Percentiles rank a stretch among this genome's conserved stretches.
Evolutionary conservation across 2,113 vertebrate genomes (phyloP).

Genomic region (Aythya baeri): DNA sequence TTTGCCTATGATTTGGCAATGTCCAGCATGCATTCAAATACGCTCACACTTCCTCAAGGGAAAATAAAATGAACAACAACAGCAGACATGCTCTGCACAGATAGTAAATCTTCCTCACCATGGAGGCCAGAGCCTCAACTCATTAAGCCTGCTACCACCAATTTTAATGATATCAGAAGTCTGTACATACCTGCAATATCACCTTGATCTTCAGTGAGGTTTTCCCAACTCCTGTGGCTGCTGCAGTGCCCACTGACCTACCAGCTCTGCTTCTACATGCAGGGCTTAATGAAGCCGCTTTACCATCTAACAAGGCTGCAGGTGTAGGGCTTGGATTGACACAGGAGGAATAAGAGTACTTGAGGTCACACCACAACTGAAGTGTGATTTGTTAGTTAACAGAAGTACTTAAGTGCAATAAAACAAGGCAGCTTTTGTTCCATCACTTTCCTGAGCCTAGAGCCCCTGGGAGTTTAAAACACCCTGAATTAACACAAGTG

Average conservation of each 20-base stretch:
- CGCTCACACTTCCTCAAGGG: neutral
- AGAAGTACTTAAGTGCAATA: too few relatives aligned
- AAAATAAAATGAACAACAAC: neutral
- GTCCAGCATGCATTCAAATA: neutral
- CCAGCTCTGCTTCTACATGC: neutral
- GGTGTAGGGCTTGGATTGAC: neutral
- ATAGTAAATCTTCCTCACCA: neutral
- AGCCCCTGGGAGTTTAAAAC: neutral
- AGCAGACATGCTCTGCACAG: neutral
- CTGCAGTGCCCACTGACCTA: neutral
- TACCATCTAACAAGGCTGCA: neutral
- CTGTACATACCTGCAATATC: neutral
- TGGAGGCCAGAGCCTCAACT: too few relatives aligned
- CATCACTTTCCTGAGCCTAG: too few relatives aligned
- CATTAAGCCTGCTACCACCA: neutral
- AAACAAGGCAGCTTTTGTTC: neutral
- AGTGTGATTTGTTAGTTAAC: neutral
- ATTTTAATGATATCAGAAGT: neutral
- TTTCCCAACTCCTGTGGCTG: neutral
- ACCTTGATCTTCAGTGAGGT: neutral
- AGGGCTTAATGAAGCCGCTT: neutral
- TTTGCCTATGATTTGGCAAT: neutral
- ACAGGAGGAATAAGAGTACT: neutral
- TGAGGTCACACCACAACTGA: neutral
- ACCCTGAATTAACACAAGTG: too few relatives aligned